Percentiles rank a stretch among this genome's conserved stretches.
These are phyloP conservation scores for Micronycteris hirsuta DNA, from an alignment of 2,113 vertebrate species.

Conservation along the genomic window DNA sequence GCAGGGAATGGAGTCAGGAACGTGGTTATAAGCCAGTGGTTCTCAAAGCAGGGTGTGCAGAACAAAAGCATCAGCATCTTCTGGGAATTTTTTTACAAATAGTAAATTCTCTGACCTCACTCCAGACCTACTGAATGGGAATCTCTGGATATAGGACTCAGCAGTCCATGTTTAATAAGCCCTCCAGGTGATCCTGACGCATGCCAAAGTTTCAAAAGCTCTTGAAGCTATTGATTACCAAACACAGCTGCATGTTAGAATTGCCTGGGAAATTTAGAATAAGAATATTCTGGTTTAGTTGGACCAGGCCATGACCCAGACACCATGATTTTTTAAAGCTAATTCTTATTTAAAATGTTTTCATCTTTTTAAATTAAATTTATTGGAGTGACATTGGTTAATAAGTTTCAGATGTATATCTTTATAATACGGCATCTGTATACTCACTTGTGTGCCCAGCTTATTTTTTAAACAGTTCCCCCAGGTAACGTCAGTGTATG, in stretches of 20 bases:
- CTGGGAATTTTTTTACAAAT: not conserved
- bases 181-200: not conserved
- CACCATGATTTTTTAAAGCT: not conserved
- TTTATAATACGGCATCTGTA: not conserved
- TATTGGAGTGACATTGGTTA: not conserved
- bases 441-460: not conserved
- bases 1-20: not conserved
- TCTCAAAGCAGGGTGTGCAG: not conserved
- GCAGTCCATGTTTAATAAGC: not conserved
- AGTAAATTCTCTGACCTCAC: not conserved
- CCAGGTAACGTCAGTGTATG: not conserved
- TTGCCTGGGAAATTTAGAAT: not conserved
- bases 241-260: not conserved
- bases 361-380: not conserved
- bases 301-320: not conserved
- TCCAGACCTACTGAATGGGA: not conserved
- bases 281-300: not conserved
- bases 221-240: not conserved
- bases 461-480: not conserved
- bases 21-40: not conserved
- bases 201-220: not conserved
- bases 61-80: not conserved
- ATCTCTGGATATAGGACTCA: not conserved
- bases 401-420: not conserved
- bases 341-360: not conserved